Percentiles rank a stretch among this genome's conserved stretches.
Evolutionary conservation across 1,140 invertebrate species (phyloP).

Genomic region (Drosophila saltans): DNA sequence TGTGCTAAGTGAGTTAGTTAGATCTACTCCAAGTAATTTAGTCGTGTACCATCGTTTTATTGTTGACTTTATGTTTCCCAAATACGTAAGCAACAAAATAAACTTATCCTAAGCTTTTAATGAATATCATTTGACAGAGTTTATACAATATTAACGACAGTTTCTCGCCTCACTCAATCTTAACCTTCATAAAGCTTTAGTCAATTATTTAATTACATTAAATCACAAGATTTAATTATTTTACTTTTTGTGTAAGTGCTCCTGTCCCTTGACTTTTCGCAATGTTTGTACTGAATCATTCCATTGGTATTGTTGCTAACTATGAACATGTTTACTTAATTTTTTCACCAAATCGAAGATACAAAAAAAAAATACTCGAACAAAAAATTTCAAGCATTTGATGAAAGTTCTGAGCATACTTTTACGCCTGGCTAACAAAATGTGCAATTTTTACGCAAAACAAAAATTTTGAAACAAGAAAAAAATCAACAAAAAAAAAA

Average conservation of each 20-base stretch:
- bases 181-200: conserved; percentile 17
- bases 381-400: conserved; percentile 33
- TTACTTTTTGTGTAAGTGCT: conserved; percentile 28
- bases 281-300: conserved; percentile 43
- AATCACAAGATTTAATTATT: conserved; percentile 6
- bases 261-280: conserved; percentile 8
- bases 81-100: conserved; percentile 62
- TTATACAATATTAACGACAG: neutral
- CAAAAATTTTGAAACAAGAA: neutral
- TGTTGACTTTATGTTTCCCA: conserved; percentile 38
- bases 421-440: neutral
- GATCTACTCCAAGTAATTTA: conserved; percentile 42
- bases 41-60: conserved; percentile 27
- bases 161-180: conserved; percentile 9
- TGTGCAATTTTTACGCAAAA: conserved; percentile 44
- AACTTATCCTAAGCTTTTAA: neutral
- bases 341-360: neutral
- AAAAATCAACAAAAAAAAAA: conserved; percentile 15
- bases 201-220: conserved; percentile 45
- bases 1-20: conserved; percentile 52
- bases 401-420: conserved; percentile 35
- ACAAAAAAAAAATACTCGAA: neutral
- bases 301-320: conserved; percentile 32
- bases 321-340: neutral
- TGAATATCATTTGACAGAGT: conserved; percentile 2